Evolutionary conservation across 1,140 invertebrate genomes (phyloP), one percentile per base, ranked within the genome.

Genomic region (Drosophila bocqueti): DNA sequence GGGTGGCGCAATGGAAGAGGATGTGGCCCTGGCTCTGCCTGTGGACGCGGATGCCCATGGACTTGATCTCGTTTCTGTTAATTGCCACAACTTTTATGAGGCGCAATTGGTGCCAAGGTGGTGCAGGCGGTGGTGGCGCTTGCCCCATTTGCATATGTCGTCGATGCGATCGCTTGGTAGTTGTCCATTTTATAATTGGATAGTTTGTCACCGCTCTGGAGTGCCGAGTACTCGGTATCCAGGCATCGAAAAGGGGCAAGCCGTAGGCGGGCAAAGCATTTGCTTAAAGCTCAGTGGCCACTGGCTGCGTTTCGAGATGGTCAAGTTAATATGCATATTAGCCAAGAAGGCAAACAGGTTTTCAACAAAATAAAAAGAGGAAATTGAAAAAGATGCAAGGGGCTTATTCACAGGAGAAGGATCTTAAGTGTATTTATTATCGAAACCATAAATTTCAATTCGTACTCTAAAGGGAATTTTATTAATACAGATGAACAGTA

Each of bases 61-160:
- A 47, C 38, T 47, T 76, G 79, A 85, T 90, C 82, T 90, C 54
- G 76, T 85, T 82, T 74, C 72, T 71, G 79, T 90, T 91, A 90
- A 90, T 90, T 90, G 81, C 79, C 62, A 80, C 79, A 79, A 82
- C 72, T 80, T 90, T 86, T 86, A 86, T 87, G 76, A 87, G 69
- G 55, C 69, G 63, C 71, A 74, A 74, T 74, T 73, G 71, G 68
- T 38, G 71, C 13, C 43, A 24, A 60, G 42, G 24, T 78, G 63
- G 63, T 60, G 76, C 52, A 69, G 57, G 15, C 18, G 62, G 65
- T 38, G 59, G 81, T 74, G 81, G 82, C 74, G 82, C 82, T 78
- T 57, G 69, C 38, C 61, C 61, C 42, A 71, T 76, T 81, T 71
- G 60, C 73, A 64, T 65, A 83, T 66, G 68, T 66, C 63, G 36